Base-by-base conservation (phyloP, 2,888 invertebrate species). In the Teinopalpus imperialis region DNA sequence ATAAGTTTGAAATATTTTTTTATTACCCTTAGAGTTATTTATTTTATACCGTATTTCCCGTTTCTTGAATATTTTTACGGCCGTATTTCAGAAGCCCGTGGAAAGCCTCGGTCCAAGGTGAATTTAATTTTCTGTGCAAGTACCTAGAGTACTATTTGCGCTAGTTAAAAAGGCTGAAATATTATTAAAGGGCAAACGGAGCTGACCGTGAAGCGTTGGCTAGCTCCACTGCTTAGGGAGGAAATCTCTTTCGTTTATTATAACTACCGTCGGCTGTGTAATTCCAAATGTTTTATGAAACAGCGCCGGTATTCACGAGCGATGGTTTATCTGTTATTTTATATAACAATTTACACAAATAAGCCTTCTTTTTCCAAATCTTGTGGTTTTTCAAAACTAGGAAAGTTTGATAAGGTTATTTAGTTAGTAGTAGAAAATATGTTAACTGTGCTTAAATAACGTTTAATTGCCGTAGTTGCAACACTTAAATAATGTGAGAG, bases 131-230 rank as follows among this genome's bases (percentile, higher is more conserved):
- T 20, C 23, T 34, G 21, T 32, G 7, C 2, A n/a, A 34, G 9
- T 34, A 16, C 12, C 8, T 26, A 9, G 27, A 43, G 42, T 43
- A 26, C 26, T 21, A 35, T 43, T 35, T 35, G 34, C 12, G 26
- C 20, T 43, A 13, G 27, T 35, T 29, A 34, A 21, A 20, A 36
- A 24, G 27, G 24, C 24, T 24, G 16, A 31, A 44, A 37, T 44
- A 37, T 26, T 27, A 42, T 35, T 44, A 37, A 44, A 37, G 8
- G 16, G 31, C 23, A 24, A 30, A 44, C 43, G 30, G 26, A 24
- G 20, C 13, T 44, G 37, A 23, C 43, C 13, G 31, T 12, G 27
- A 29, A 24, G 10, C 23, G 23, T 4, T 23, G 2, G 16, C 23
- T 24, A n/a, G 1, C 18, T n/a, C 9, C 9, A 4, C 21, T 34